Evolutionary conservation across 2,888 invertebrate species (phyloP).

Genomic region (Pherbina coryleti): DNA sequence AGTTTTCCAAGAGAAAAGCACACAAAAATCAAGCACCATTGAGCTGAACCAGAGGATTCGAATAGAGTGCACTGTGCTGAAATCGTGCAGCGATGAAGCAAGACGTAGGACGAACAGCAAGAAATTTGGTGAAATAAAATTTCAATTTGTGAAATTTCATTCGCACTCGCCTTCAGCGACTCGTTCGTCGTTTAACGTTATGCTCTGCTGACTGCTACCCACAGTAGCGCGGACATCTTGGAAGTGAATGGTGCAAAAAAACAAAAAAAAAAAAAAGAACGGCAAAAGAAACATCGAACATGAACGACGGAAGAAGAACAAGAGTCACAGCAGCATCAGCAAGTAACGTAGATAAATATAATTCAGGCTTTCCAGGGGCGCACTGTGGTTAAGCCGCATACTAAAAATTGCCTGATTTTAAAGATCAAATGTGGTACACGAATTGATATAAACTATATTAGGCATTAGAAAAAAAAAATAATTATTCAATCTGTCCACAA

Average conservation of each 20-base stretch:
- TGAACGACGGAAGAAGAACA: not conserved
- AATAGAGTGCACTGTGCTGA: not conserved
- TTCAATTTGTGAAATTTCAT: slow-evolving; percentile 66
- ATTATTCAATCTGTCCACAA: too few species aligned
- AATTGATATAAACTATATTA: too few species aligned
- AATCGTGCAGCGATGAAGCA: not conserved
- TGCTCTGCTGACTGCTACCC: not conserved
- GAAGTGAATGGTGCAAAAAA: not conserved
- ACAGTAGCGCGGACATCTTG: not conserved
- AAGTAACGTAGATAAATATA: not conserved
- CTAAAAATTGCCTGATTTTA: too few species aligned
- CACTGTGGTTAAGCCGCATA: too few species aligned
- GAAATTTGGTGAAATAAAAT: slow-evolving; percentile 66
- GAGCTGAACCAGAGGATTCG: not conserved
- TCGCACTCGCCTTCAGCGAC: slow-evolving; percentile 38
- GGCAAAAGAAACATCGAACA: not conserved
- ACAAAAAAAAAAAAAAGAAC: not conserved
- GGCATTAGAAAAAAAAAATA: too few species aligned
- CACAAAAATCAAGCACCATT: not conserved
- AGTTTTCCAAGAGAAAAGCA: not conserved
- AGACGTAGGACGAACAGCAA: slow-evolving; percentile 47
- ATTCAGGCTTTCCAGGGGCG: slow-evolving; percentile 16
- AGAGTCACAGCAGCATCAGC: not conserved
- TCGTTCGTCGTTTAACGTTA: not conserved
- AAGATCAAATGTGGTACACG: too few species aligned